Conservation (phyloP, 2,113 vertebrate genomes). For the Ibidorhyncha struthersii region DNA sequence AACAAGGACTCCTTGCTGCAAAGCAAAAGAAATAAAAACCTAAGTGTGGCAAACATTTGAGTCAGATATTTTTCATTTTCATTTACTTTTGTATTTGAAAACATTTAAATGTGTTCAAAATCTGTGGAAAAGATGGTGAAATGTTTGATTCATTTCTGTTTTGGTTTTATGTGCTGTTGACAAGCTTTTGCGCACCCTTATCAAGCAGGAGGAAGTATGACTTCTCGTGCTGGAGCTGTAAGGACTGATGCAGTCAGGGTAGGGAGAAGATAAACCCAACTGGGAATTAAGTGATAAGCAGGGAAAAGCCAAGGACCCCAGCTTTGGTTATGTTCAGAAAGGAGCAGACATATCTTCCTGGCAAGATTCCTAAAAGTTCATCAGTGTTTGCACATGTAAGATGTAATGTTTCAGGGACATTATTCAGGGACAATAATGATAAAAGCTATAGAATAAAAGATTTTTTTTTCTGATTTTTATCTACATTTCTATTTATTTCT, state of each 20-base stretch:
- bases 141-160: neutral
- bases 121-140: neutral
- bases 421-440: neutral
- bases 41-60: neutral
- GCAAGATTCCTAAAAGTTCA: neutral
- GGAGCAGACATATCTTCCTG: neutral
- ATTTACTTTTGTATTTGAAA: neutral
- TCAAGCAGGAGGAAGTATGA: neutral
- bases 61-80: neutral
- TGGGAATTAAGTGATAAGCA: neutral
- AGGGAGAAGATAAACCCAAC: neutral
- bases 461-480: neutral
- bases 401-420: neutral
- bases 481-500: neutral
- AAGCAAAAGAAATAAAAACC: neutral
- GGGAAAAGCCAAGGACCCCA: neutral
- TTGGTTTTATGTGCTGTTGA: neutral
- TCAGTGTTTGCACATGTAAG: neutral
- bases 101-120: neutral
- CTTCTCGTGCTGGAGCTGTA: neutral
- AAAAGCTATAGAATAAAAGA: neutral
- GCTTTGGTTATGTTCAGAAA: neutral
- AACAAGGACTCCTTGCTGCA: neutral
- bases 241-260: neutral
- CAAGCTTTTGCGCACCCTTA: neutral